Conservation (phyloP, 2,797 vertebrate genomes). For the Lophotriccus pileatus region DNA sequence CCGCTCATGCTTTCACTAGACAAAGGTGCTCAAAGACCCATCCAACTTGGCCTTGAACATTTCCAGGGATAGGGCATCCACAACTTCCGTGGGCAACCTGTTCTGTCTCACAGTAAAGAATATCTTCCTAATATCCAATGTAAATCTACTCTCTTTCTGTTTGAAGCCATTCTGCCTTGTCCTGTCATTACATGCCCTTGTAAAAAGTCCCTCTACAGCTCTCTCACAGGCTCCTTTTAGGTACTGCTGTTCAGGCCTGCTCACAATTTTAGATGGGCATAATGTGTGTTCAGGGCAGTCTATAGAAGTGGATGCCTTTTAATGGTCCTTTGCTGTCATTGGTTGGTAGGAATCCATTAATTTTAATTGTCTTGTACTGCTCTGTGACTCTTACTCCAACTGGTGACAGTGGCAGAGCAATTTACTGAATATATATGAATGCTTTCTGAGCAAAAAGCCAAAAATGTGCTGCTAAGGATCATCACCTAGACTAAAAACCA, state of each 20-base stretch:
- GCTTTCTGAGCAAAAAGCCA: neutral
- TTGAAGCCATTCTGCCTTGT: neutral
- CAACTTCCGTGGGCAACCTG: neutral
- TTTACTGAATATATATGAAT: neutral
- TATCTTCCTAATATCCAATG: neutral
- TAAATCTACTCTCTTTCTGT: neutral
- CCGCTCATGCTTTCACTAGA: neutral
- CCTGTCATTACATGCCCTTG: neutral
- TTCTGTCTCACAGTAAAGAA: neutral
- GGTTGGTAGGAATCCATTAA: neutral
- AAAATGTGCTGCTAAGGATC: neutral
- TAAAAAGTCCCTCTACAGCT: neutral
- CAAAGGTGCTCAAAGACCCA: neutral
- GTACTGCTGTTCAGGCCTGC: neutral
- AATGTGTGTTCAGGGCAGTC: neutral
- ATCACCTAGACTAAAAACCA: neutral
- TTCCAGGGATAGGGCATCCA: neutral
- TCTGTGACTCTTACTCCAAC: neutral
- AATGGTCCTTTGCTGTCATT: neutral
- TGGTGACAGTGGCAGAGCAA: neutral
- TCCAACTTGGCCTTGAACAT: neutral
- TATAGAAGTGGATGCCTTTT: neutral
- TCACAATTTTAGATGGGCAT: neutral
- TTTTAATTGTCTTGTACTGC: neutral
- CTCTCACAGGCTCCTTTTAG: neutral